Base-by-base conservation (phyloP, 2,113 vertebrate genomes). In the Semicossyphus pulcher region DNA sequence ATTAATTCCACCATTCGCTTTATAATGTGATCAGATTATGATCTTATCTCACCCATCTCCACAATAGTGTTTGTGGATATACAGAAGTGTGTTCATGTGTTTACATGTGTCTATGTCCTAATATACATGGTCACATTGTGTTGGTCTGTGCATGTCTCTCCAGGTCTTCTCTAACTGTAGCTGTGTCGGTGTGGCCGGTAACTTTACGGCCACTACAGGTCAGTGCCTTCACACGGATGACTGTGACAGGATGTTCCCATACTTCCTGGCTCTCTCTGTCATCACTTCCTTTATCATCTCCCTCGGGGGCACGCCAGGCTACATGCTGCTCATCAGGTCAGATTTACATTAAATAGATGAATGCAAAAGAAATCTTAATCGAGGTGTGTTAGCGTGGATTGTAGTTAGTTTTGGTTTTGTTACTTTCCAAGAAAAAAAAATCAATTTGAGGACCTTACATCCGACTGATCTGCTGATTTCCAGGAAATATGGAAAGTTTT, bases 111-210 rank as follows among this genome's bases (percentile, higher is more conserved):
- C 57, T 28, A 3, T 34, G 23, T n/a, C 12, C 88, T 1, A 20
- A 49, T 51, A 81, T 78, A 60, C 25, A 18, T 82, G 42, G 57
- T 79, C 26, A 31, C 65, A n/a, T 7, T 89, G 62, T 73, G 60
- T 51, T 16, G 2, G 84, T 0, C 39, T 91, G 10, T 66, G 32
- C 86, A 4, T 93, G 93, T 44, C 67, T 80, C 47, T 76, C 32
- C 92, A 98, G 96, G 85, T 95, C 52, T 97, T 95, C 93, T 92
- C 94, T 86, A 96, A 96, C 86, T 98, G 96, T 81, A 95, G 94
- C 81, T 97, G 97, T 5, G 89, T 98, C 44, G 92, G 83, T 65
- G 78, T 16, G 14, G 65, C 84, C 26, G 93, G 66, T 67, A 95
- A 93, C 49, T 94, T 92, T 47, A 96, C 96, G 18, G 96, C 95